Base-by-base conservation (phyloP, 2,113 vertebrate genomes). In the Plecturocebus donacophilus region DNA sequence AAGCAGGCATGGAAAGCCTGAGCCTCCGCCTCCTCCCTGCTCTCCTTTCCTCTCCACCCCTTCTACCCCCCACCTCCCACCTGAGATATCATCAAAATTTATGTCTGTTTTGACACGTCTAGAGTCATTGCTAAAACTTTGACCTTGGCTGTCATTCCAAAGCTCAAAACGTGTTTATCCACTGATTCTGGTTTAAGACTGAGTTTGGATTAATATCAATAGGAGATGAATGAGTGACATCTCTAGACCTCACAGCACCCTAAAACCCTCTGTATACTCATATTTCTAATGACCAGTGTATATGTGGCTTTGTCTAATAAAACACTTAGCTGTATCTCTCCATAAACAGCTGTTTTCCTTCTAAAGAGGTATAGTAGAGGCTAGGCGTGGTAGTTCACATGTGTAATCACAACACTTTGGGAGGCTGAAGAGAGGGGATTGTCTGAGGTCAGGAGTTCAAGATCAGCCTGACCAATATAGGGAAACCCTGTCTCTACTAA, bases 221-320 rank as follows among this genome's bases (percentile, higher is more conserved):
- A 17, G 25, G 38, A 32, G 25, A 76, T 25, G 23, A 23, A 5
- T 35, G 38, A 54, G 14, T 25, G 21, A 5, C 42, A 35, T 81
- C 73, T 45, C 8, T 8, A 13, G 8, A 17, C 17, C 20, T 87
- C 58, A 45, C 1, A 5, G n/a, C 23, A 23, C 7, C 9, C 19
- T 0, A 52, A 56, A 45, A 9, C 10, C 20, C 16, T 35, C 0
- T 0, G 0, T 35, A 21, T 0, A 14, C 27, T 27, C 4, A 3
- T 10, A 1, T 3, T 40, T 42, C 20, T 77, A 77, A 42, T 19
- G 27, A 32, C 61, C 61, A 64, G 61, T 32, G 61, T 64, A 14
- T 4, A 17, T 14, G 21, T 20, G 6, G 7, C 35, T n/a, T 77
- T 71, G 32, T 64, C 68, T 80, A n/a, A 21, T 54, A 32, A 90